Evolutionary conservation across 2,113 vertebrate genomes (phyloP), one percentile per base, ranked within the genome.

Genomic region (Eurypyga helias): DNA sequence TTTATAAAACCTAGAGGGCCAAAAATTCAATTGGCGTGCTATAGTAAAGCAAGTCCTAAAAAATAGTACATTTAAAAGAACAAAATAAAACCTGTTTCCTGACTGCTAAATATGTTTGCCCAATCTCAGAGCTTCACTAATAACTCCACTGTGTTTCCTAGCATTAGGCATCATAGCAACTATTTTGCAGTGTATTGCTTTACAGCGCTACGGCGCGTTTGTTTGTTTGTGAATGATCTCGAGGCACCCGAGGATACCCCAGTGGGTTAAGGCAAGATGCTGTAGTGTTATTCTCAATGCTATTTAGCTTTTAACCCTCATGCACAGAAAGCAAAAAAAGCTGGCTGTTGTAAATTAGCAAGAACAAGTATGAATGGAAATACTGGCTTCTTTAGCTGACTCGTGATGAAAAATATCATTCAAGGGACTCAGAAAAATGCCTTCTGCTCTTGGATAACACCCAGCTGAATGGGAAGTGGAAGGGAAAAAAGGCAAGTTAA

Each of bases 271-370:
- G 84, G 61, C 64, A 24, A 75, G 77, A 66, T 66, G 81, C 46
- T 49, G 19, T 54, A 17, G 24, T 29, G 45, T 45, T 69, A n/a
- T 21, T 36, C 28, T 55, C 2, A 3, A 17, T 57, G 38, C 75
- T 84, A 13, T 51, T 87, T 38, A 72, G 67, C 57, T 94, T 95
- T 95, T 79, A 65, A 61, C 70, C 52, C 51, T 65, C 52, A 36
- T 78, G 83, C 48, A 66, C 7, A 10, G 34, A 93, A 94, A 86
- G 54, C 46, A 96, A 96, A 94, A 41, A 89, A 94, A 94, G 41
- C 92, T 93, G 94, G 28, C 93, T 96, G 95, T 61, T 92, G 55
- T 54, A 78, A 89, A 92, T 81, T 45, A 91, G 87, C 75, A 91
- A 71, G 86, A 96, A 72, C 90, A 89, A 29, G 60, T 60, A 75